phyloP scores from a whole-genome alignment of 2,113 vertebrate species.

The Cacatua alba region DNA sequence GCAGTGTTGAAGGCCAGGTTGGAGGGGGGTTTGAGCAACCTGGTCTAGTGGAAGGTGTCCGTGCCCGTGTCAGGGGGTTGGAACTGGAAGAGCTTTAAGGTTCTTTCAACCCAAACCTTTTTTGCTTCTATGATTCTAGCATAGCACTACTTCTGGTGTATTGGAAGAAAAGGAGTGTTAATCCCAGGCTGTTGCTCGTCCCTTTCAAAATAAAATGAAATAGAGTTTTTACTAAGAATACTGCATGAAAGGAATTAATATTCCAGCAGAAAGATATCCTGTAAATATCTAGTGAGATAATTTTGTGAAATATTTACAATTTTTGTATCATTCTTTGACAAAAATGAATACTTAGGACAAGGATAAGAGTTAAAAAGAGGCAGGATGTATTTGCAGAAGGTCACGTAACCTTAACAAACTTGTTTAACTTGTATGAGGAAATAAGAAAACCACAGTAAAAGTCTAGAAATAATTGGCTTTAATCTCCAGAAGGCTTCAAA shows the following conservation, averaged over 20 bases:
- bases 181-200: neutral
- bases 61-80: neutral
- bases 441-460: neutral
- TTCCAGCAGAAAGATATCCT: neutral
- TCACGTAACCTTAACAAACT: neutral
- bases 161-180: neutral
- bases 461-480: conserved; percentile 1
- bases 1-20: neutral
- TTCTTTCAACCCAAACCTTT: neutral
- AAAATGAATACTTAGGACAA: neutral
- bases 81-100: neutral
- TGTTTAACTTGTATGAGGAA: neutral
- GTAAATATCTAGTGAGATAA: neutral
- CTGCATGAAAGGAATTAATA: neutral
- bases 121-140: neutral
- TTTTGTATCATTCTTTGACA: fast-evolving
- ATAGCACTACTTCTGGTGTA: neutral
- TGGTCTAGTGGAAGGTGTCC: neutral
- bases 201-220: neutral
- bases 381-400: neutral
- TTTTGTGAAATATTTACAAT: neutral
- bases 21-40: neutral
- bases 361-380: neutral
- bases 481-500: neutral
- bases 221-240: neutral